phyloP scores from a whole-genome alignment of 37 sponge, comb jelly and placozoan species.

The Oopsacas minuta region DNA sequence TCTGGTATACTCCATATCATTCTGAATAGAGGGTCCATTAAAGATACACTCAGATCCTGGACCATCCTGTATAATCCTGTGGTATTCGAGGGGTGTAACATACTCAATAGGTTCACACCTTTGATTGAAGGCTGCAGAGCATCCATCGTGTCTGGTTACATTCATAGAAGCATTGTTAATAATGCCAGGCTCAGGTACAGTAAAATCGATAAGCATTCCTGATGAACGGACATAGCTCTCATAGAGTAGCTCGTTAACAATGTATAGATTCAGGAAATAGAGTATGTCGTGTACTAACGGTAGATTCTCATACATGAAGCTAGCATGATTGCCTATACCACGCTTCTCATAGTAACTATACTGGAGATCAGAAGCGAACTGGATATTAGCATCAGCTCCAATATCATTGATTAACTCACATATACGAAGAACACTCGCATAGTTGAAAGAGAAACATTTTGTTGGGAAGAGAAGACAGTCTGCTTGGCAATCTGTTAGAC shows the following conservation, averaged over 20 bases:
- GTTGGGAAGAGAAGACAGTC: neutral
- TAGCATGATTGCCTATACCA: slow-evolving; percentile 36
- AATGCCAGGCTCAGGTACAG: slow-evolving; percentile 47
- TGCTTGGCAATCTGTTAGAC: neutral
- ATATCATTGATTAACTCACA: neutral
- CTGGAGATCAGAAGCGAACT: neutral
- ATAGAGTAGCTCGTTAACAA: slow-evolving; percentile 52
- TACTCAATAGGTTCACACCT: neutral
- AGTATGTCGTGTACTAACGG: slow-evolving; percentile 24
- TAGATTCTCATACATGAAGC: slow-evolving; percentile 23
- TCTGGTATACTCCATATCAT: slow-evolving; percentile 51
- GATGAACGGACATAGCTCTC: slow-evolving; percentile 34
- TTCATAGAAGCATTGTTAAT: slow-evolving; percentile 9
- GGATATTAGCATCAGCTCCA: neutral
- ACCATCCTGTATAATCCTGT: slow-evolving; percentile 58
- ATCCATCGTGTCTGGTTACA: neutral
- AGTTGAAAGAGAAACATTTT: neutral
- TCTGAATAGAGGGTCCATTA: slow-evolving; percentile 57
- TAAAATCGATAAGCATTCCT: slow-evolving; percentile 51
- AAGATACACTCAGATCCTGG: slow-evolving; percentile 46
- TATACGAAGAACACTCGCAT: neutral
- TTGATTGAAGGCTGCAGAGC: neutral
- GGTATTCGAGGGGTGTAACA: neutral
- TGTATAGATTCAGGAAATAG: slow-evolving; percentile 46
- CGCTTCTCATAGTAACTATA: neutral